Percentiles rank a stretch among this genome's conserved stretches.
phyloP scores from a whole-genome alignment of 2,888 invertebrate genomes.

The Andrena dorsata region DNA sequence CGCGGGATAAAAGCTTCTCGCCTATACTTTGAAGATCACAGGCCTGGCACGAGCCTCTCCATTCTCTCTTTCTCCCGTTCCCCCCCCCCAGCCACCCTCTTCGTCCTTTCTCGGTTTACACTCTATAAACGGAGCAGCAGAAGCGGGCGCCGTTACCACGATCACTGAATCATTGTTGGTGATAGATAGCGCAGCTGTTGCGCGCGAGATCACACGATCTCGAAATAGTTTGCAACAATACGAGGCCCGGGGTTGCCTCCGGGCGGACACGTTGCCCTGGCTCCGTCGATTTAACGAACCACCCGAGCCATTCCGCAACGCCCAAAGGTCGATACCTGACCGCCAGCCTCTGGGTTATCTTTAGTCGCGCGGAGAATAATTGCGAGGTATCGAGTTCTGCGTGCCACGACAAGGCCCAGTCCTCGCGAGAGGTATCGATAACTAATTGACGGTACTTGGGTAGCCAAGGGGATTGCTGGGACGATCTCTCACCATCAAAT shows the following conservation, averaged over 20 bases:
- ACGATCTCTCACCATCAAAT: too few relatives aligned
- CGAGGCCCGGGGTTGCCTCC: slow-evolving; percentile 56
- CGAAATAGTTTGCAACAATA: slow-evolving; percentile 84
- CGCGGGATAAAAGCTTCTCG: slow-evolving; percentile 74
- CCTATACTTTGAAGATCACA: slow-evolving; percentile 81
- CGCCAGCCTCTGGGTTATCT: slow-evolving; percentile 58
- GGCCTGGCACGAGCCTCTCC: slow-evolving; percentile 70
- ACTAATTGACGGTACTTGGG: slow-evolving; percentile 11
- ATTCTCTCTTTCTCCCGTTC: slow-evolving; percentile 51
- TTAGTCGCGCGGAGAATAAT: slow-evolving; percentile 59
- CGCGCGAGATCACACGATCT: slow-evolving; percentile 80
- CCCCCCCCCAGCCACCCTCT: slow-evolving; percentile 39
- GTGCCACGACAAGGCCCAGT: background rate
- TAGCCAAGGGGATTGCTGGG: background rate
- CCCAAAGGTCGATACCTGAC: slow-evolving; percentile 60
- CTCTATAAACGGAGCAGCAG: slow-evolving; percentile 80
- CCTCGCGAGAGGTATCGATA: background rate
- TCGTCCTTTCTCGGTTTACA: slow-evolving; percentile 73
- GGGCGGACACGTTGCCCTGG: slow-evolving; percentile 42
- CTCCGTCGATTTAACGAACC: slow-evolving; percentile 72
- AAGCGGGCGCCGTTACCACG: slow-evolving; percentile 76
- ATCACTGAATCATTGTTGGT: slow-evolving; percentile 84
- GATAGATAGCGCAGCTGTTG: slow-evolving; percentile 84
- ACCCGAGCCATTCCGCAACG: slow-evolving; percentile 33
- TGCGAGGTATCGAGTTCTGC: slow-evolving; percentile 22